These are phyloP conservation scores for Vulpes ferrilata DNA, from an alignment of 2,113 vertebrate species.

Conservation along the genomic window DNA sequence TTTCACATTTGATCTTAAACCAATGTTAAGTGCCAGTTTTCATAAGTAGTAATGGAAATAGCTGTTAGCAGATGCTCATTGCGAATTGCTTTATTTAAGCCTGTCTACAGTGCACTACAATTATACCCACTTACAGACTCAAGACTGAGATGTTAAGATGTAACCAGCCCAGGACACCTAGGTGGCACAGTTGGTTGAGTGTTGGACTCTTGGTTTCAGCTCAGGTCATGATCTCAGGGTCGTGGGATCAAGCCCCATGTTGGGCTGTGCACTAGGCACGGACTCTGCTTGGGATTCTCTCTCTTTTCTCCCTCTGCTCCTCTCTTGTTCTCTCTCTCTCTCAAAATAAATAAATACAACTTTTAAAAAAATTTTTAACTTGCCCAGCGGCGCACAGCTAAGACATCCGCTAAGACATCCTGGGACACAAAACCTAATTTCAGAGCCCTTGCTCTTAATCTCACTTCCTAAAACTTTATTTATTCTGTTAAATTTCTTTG, in stretches of 20 bases:
- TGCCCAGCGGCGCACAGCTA: not conserved
- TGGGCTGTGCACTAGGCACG: not conserved
- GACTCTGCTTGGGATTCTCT: not conserved
- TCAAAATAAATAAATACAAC: not conserved
- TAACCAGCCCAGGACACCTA: not conserved
- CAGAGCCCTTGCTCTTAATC: not conserved
- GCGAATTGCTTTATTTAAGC: not conserved
- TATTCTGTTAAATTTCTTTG: not conserved
- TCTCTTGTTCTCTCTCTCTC: not conserved
- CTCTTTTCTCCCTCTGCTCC: not conserved
- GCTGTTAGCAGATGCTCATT: not conserved
- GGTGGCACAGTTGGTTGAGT: not conserved
- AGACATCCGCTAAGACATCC: not conserved
- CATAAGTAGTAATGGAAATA: not conserved
- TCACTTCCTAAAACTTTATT: not conserved
- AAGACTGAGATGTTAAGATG: not conserved
- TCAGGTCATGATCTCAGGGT: not conserved
- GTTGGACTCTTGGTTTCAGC: not conserved
- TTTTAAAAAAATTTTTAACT: not conserved
- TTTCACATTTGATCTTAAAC: not conserved
- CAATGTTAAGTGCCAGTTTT: constrained; percentile 22
- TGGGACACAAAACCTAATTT: not conserved
- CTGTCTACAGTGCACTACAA: not conserved
- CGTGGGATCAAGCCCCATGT: not conserved
- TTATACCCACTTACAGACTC: not conserved